These are phyloP conservation scores for Muscicapa comitata DNA, from an alignment of 2,797 vertebrate genomes.

Conservation along the genomic window DNA sequence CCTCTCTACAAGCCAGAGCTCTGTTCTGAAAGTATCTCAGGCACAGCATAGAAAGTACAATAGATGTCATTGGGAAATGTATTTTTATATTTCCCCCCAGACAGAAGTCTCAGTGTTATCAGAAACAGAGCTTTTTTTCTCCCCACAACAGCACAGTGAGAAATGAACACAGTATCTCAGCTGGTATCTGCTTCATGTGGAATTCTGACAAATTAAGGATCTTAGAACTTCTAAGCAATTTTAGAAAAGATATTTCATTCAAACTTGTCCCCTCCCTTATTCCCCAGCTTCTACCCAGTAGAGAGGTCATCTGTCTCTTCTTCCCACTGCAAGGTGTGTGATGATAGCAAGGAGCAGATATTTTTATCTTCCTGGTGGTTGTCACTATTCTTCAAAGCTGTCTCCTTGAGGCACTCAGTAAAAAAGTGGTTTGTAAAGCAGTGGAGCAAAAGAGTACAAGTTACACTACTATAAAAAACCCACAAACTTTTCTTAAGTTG, in stretches of 20 bases:
- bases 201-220: not conserved
- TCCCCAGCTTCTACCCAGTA: not conserved
- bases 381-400: not conserved
- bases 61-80: not conserved
- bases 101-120: constrained; percentile 9
- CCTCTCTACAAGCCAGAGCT: not conserved
- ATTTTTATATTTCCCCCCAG: not conserved
- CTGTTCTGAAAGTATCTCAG: not conserved
- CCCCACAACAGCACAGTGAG: not conserved
- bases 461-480: not conserved
- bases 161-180: not conserved
- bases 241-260: not conserved
- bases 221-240: not conserved
- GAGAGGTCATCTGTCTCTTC: not conserved
- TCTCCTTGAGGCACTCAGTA: not conserved
- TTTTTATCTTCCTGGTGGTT: not conserved
- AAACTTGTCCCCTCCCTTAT: not conserved
- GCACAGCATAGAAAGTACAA: not conserved
- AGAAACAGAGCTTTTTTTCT: not conserved
- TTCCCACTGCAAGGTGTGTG: not conserved
- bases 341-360: not conserved
- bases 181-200: not conserved
- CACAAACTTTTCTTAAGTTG: not conserved
- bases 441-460: not conserved
- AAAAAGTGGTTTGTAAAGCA: not conserved